Conservation (phyloP, 1,140 invertebrate genomes). For the Goniozus legneri region DNA sequence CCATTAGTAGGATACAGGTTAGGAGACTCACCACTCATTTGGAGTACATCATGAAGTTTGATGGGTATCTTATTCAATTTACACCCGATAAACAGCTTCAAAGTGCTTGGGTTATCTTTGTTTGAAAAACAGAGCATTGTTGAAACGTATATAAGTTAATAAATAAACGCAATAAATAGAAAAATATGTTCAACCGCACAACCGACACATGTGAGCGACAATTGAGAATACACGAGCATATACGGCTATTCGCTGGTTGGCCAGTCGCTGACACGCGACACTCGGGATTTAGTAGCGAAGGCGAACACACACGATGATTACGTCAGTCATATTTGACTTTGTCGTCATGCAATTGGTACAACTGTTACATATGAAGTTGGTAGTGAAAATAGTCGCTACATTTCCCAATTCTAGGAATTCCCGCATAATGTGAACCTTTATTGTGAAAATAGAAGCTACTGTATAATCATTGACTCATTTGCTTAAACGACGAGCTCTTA, state of each 20-base stretch:
- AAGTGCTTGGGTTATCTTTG: slow-evolving; percentile 66
- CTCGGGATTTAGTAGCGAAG: no score
- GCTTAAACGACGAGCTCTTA: no score
- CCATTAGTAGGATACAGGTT: no score
- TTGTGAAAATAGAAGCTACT: no score
- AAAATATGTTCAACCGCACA: slow-evolving; percentile 38
- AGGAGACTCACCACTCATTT: slow-evolving; percentile 54
- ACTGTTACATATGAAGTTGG: no score
- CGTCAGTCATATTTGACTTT: no score
- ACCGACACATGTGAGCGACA: slow-evolving; percentile 36
- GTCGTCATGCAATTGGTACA: no score
- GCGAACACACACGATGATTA: no score
- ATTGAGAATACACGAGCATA: slow-evolving; percentile 18
- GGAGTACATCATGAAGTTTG: slow-evolving; percentile 53
- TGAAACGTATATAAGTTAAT: slow-evolving; percentile 38
- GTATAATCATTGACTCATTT: no score
- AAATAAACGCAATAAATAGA: slow-evolving; percentile 45
- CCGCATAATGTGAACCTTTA: no score
- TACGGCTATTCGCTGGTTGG: background rate
- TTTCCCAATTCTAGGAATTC: no score
- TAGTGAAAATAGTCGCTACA: no score
- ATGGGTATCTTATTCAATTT: slow-evolving; percentile 60
- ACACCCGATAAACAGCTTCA: slow-evolving; percentile 68
- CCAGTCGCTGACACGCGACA: slow-evolving; percentile 1
- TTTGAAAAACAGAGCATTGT: slow-evolving; percentile 68